Percentiles rank a stretch among this genome's conserved stretches.
Evolutionary conservation across 2,797 vertebrate genomes (phyloP).

Genomic region (Denticeps clupeoides): DNA sequence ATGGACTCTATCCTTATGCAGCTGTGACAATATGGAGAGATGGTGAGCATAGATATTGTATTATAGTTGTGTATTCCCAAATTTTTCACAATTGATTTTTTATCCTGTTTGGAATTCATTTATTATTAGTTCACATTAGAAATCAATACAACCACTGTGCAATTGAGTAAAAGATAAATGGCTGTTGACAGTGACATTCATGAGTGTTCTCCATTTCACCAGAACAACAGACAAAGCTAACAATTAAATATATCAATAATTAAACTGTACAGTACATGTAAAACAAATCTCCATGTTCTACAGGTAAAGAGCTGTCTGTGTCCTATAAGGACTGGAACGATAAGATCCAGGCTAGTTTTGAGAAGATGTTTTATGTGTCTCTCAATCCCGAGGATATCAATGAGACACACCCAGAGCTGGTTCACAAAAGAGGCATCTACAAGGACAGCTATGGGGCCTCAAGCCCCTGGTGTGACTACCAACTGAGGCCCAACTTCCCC

Average conservation of each 20-base stretch:
- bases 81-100: no score
- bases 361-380: constrained; percentile 71
- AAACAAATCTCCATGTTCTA: constrained; percentile 13
- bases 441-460: constrained; percentile 88
- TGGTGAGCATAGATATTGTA: no score
- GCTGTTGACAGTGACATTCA: no score
- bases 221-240: no score
- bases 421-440: constrained; percentile 87
- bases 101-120: no score
- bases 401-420: constrained; percentile 68
- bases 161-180: no score
- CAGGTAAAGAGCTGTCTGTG: constrained; percentile 56
- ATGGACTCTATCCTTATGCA: constrained; percentile 65
- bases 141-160: no score
- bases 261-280: no score
- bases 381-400: constrained; percentile 59
- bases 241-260: no score
- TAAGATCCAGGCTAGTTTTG: constrained; percentile 72
- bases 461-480: constrained; percentile 94
- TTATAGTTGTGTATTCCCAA: no score
- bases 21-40: constrained; percentile 60
- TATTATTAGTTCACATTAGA: no score
- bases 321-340: constrained; percentile 71
- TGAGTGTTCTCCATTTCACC: no score
- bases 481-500: constrained; percentile 87